Conservation (phyloP, 2,888 invertebrate species). For the Sisyra terminalis region DNA sequence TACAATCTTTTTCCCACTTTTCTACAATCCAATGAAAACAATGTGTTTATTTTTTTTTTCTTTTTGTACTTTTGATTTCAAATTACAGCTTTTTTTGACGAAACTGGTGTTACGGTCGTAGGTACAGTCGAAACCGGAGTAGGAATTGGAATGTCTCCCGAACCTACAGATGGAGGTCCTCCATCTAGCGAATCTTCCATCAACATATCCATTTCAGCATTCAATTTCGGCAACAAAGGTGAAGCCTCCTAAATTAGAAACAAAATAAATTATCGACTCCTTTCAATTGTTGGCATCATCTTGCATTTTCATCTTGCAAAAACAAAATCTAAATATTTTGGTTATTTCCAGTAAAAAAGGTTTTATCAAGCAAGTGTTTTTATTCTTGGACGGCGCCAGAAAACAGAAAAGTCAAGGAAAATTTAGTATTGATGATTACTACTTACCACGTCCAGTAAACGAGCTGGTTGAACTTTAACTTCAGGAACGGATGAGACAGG, state of each 20-base stretch:
- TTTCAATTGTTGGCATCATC: not conserved
- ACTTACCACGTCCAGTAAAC: slow-evolving; percentile 20
- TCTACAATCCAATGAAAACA: too few relatives aligned
- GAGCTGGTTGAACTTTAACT: slow-evolving; percentile 16
- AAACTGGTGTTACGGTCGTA: slow-evolving; percentile 35
- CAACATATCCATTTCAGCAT: slow-evolving; percentile 42
- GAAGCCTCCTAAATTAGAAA: slow-evolving; percentile 25
- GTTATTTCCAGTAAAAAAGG: too few relatives aligned
- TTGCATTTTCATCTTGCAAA: not conserved
- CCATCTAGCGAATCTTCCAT: slow-evolving; percentile 70
- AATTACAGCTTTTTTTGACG: slow-evolving; percentile 22
- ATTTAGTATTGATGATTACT: not conserved
- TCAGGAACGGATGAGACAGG: slow-evolving; percentile 17
- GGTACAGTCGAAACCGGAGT: slow-evolving; percentile 24
- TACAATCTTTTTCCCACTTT: slow-evolving; percentile 56
- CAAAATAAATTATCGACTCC: not conserved
- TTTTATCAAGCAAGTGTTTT: not conserved
- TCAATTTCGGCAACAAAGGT: slow-evolving; percentile 42
- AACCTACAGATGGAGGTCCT: slow-evolving; percentile 64
- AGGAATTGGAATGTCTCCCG: slow-evolving; percentile 52
- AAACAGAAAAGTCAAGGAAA: not conserved
- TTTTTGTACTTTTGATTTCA: too few relatives aligned
- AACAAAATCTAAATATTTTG: too few relatives aligned
- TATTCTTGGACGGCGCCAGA: not conserved
- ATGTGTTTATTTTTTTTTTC: not conserved